Percentiles rank a stretch among this genome's conserved stretches.
Conservation (phyloP, 2,888 invertebrate genomes). For the Lithophane ornitopus region DNA sequence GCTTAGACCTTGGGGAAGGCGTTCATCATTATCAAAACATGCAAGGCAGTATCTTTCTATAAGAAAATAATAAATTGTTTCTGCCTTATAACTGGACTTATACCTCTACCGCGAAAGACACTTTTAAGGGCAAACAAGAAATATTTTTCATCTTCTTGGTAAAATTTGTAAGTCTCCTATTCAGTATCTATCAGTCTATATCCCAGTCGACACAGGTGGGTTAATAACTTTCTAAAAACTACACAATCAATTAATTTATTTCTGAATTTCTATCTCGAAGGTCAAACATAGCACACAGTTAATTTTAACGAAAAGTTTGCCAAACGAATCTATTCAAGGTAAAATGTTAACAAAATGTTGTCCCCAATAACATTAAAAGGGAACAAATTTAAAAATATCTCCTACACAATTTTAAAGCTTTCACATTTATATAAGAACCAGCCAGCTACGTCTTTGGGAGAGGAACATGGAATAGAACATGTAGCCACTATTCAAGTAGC, state of each 20-base stretch:
- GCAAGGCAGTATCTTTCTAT: neutral
- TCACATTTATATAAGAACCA: conserved; percentile 27
- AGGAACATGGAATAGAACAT: conserved; percentile 23
- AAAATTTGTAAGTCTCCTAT: neutral
- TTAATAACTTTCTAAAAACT: neutral
- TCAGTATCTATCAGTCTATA: too few relatives aligned
- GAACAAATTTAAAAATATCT: conserved; percentile 7
- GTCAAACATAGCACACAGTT: neutral
- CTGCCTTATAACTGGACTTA: neutral
- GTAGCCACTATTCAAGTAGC: conserved; percentile 8
- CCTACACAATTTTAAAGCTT: conserved; percentile 13
- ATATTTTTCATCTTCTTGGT: too few relatives aligned
- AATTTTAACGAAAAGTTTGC: neutral
- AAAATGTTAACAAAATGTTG: neutral
- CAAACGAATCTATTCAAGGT: neutral
- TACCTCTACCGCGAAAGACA: neutral
- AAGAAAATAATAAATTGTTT: too few relatives aligned
- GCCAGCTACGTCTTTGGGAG: neutral
- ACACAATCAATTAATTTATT: neutral
- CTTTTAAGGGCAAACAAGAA: too few relatives aligned
- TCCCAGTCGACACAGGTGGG: neutral
- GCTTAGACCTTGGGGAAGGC: conserved; percentile 92
- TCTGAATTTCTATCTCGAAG: neutral
- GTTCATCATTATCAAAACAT: neutral
- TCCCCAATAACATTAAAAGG: neutral